Base-by-base conservation (phyloP, 2,888 invertebrate genomes). In the Schizaphis graminum region DNA sequence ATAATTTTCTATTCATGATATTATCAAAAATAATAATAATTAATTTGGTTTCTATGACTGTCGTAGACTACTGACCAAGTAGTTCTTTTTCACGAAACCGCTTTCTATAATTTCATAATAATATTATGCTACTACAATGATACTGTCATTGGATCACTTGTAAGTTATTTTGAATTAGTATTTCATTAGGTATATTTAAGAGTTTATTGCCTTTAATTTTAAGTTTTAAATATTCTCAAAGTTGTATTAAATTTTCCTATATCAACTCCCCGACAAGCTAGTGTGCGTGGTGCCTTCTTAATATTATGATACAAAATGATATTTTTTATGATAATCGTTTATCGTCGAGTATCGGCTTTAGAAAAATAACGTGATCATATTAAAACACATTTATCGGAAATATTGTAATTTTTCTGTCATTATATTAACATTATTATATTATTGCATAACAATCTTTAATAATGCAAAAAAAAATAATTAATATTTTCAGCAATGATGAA, bases 401-500 rank as follows among this genome's bases (percentile, higher is more conserved):
- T 41, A 35, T 35, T 21, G 4, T 35, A 35, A 21, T 35, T 35
- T 77, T 41, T 21, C n/a, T 16, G 77, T 35, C 77, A 21, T 35
- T 35, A 21, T 2, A 24, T 35, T 77, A 24, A 8, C 21, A 77
- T 41, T 35, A 67, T 61, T 3, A 61, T 61, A n/a, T 5, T 13
- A 67, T 8, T 35, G n/a, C n/a, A 28, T n/a, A 7, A 77, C 21
- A 35, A 77, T 35, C 35, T 77, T 21, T 35, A 7, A 35, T 35
- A 3, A 61, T 11, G 28, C 3, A 61, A 61, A 47, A 44, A 47
- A 44, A 47, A 47, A 61, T 10, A 7, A 77, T 21, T 21, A 77
- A 35, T 35, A 7, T 88, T 67, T 53, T 53, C 92, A 95, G 95
- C 87, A 94, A 95, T 67, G 94, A 95, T 11, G 91, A 94, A 16